Base-by-base conservation (phyloP, 2,113 vertebrate species). In the Eonycteris spelaea region DNA sequence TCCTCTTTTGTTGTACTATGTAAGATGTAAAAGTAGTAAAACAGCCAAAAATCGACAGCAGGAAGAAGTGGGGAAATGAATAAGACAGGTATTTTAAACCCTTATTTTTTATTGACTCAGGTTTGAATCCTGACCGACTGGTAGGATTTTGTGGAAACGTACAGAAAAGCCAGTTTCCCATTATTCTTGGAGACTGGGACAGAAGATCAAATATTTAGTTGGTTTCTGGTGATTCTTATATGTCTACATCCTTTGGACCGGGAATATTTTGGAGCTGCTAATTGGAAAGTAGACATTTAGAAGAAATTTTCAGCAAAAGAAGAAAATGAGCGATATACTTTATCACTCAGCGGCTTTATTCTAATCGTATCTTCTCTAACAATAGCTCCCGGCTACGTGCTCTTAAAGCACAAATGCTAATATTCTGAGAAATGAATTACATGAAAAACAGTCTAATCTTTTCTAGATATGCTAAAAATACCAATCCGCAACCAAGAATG, bases 381-480 rank as follows among this genome's bases (percentile, higher is more conserved):
- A 97, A 96, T 91, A 97, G 90, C 40, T 96, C 59, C 71, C 51
- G 86, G 85, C 87, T 93, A 84, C 30, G 0, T 91, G 95, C 92
- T 91, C 80, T 96, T 96, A 94, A 97, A 95, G 93, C 85, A 78
- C 88, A 95, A 96, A 85, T 85, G 96, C 79, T 97, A 97, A 97
- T 96, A 95, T 95, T 90, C 48, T 89, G 90, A 96, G 92, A 93
- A 96, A 97, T 95, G 80, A 95, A 96, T 96, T 94, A 74, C 57
- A 89, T 92, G 87, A 86, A 86, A 97, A 97, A 75, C 61, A 93
- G 78, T 19, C 82, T 86, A 77, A 94, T 97, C 74, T 97, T 93
- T 95, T 88, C 92, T 84, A 79, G 93, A 94, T 95, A 61, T 43
- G 40, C 96, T 94, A 95, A 98, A 96, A 97, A 96, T 97, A 94